Conservation (phyloP, 2,888 invertebrate species). For the Caenorhabditis plicata region DNA sequence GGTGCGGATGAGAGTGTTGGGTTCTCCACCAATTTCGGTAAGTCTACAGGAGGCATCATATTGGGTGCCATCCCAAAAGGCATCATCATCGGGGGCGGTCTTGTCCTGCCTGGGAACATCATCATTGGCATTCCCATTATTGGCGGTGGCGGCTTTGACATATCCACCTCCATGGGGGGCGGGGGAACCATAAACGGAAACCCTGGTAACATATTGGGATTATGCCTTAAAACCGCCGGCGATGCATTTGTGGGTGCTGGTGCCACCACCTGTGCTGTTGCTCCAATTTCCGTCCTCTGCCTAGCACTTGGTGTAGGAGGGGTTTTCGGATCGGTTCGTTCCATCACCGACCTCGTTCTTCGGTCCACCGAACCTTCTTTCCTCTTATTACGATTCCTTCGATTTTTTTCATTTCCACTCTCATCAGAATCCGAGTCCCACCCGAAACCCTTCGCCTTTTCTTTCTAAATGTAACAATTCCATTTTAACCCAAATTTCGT, state of each 20-base stretch:
- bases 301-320: conserved; percentile 7
- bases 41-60: not conserved
- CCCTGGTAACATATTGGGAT: too few relatives aligned
- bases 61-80: not conserved
- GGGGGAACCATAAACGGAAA: too few relatives aligned
- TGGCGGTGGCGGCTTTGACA: not conserved
- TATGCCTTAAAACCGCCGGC: not conserved
- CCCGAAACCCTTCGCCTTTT: not conserved
- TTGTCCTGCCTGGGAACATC: too few relatives aligned
- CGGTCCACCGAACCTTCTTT: not conserved
- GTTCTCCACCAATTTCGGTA: not conserved
- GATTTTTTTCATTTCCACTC: not conserved
- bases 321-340: not conserved
- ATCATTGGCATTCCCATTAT: not conserved
- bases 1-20: conserved; percentile 1
- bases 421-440: conserved; percentile 33
- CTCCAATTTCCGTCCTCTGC: not conserved
- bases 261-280: not conserved
- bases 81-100: conserved; percentile 1
- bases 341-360: not conserved
- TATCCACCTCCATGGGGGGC: not conserved
- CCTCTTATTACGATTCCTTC: not conserved
- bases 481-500: conserved; percentile 1
- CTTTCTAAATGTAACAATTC: not conserved
- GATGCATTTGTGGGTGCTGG: not conserved